Conservation (phyloP, 2,797 vertebrate species). For the Ceyx erithaca region DNA sequence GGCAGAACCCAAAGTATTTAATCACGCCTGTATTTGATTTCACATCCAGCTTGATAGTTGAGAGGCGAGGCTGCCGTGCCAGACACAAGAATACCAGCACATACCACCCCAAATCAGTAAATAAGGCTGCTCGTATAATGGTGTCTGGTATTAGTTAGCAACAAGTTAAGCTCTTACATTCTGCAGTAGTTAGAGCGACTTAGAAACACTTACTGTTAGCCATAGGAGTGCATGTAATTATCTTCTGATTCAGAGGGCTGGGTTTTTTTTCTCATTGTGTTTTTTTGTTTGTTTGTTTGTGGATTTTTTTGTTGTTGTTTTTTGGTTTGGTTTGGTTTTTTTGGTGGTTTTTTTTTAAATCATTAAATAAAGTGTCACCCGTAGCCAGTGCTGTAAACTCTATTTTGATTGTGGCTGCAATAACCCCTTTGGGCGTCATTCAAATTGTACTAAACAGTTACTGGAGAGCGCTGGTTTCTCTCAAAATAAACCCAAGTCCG, state of each 20-base stretch:
- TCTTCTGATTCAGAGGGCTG: conserved; percentile 51
- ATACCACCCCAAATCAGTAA: conserved; percentile 35
- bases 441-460: conserved; percentile 46
- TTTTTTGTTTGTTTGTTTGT: background rate
- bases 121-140: conserved; percentile 2
- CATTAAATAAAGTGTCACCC: conserved; percentile 75
- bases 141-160: conserved; percentile 54
- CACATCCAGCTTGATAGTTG: background rate
- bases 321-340: background rate
- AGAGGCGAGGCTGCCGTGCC: background rate
- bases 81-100: background rate
- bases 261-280: background rate
- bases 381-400: conserved; percentile 69
- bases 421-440: conserved; percentile 72
- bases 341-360: background rate
- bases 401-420: conserved; percentile 70
- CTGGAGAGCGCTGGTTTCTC: conserved; percentile 64
- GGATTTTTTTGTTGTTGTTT: background rate
- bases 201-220: conserved; percentile 55
- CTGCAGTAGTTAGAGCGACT: conserved; percentile 50
- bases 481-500: conserved; percentile 63
- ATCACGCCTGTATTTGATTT: conserved; percentile 18
- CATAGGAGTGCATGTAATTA: conserved; percentile 71
- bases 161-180: conserved; percentile 51
- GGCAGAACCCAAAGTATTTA: conserved; percentile 2